Conservation (phyloP, 2,888 invertebrate genomes). For the Tetragonisca angustula region DNA sequence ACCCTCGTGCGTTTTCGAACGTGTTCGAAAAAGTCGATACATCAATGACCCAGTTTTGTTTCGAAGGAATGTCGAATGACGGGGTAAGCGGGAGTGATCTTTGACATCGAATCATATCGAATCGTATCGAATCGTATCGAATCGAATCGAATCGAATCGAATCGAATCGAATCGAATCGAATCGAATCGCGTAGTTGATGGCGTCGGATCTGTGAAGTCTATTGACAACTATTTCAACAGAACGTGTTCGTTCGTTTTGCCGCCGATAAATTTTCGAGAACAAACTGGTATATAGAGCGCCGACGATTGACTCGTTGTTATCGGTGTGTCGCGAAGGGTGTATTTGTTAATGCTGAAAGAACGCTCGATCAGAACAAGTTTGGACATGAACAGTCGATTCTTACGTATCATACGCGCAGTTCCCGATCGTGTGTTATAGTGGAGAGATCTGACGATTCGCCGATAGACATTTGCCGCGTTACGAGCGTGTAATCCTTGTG, state of each 20-base stretch:
- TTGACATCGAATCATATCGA: conserved; percentile 10
- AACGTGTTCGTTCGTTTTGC: neutral
- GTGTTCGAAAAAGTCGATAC: conserved; percentile 28
- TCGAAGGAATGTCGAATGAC: neutral
- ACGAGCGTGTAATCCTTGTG: conserved; percentile 25
- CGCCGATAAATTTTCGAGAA: conserved; percentile 33
- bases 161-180: neutral
- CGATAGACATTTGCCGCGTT: neutral
- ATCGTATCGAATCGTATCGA: neutral
- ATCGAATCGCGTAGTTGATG: neutral
- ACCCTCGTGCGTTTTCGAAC: conserved; percentile 23
- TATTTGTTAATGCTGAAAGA: neutral
- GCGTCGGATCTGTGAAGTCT: neutral
- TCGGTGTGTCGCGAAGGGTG: conserved; percentile 20
- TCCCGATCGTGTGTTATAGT: neutral
- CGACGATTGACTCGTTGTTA: neutral
- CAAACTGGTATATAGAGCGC: neutral
- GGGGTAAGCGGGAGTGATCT: neutral
- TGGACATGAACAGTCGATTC: conserved; percentile 8
- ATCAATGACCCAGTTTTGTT: conserved; percentile 19
- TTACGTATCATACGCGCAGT: neutral
- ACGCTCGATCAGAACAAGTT: neutral
- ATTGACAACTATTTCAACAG: conserved; percentile 13
- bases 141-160: neutral
- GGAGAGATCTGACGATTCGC: neutral